These are phyloP conservation scores for Chloroclysta siterata DNA, from an alignment of 2,888 invertebrate species.

Conservation along the genomic window DNA sequence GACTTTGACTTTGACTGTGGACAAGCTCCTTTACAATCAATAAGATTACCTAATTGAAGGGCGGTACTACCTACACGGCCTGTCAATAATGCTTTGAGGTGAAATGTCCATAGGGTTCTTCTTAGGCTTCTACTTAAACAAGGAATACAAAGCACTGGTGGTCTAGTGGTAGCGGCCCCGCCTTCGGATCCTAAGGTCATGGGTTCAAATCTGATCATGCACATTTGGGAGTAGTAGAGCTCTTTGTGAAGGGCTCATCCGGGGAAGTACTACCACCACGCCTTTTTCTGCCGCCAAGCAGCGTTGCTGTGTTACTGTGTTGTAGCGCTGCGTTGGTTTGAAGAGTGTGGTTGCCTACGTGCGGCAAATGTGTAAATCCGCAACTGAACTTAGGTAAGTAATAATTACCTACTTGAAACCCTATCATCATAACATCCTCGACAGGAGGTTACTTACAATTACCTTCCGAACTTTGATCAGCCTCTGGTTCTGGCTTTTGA, in stretches of 20 bases:
- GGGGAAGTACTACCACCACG: too few species aligned
- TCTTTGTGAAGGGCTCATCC: too few species aligned
- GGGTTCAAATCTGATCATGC: too few species aligned
- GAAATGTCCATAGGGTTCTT: slow-evolving; percentile 19
- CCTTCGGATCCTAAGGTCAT: too few species aligned
- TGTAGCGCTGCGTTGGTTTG: too few species aligned
- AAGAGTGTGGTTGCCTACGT: too few species aligned
- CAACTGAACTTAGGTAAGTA: too few species aligned
- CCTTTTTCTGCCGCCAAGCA: too few species aligned
- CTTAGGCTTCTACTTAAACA: background rate
- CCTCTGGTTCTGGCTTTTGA: slow-evolving; percentile 14
- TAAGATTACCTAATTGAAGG: slow-evolving; percentile 46
- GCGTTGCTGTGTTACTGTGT: too few species aligned
- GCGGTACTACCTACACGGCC: slow-evolving; percentile 1
- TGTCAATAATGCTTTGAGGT: slow-evolving; percentile 33
- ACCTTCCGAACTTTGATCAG: slow-evolving; percentile 1
- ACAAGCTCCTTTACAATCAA: slow-evolving; percentile 31
- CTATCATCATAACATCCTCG: slow-evolving; percentile 9
- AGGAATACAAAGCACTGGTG: background rate
- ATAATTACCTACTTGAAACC: background rate
- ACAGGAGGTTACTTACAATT: background rate
- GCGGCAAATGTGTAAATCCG: too few species aligned
- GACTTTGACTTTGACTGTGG: background rate
- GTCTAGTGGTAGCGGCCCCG: too few species aligned
- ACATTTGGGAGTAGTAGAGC: too few species aligned